These are phyloP conservation scores for Catharus bicknelli DNA, from an alignment of 2,113 vertebrate genomes.

Conservation along the genomic window DNA sequence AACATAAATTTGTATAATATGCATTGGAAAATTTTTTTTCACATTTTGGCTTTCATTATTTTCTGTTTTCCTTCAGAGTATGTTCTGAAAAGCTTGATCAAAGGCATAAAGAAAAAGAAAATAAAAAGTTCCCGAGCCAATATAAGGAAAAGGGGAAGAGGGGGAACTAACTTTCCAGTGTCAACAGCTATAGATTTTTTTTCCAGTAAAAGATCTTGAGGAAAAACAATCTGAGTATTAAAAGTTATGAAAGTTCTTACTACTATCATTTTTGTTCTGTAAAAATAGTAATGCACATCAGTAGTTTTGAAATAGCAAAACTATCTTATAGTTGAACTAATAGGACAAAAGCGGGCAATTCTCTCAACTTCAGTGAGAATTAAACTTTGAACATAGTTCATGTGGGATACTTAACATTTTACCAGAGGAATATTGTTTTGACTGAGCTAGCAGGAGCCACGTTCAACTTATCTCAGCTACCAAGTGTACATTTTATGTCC, in stretches of 20 bases:
- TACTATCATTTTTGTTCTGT: not conserved
- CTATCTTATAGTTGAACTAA: not conserved
- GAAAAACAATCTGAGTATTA: not conserved
- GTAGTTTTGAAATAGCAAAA: not conserved
- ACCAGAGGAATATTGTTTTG: not conserved
- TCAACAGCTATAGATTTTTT: not conserved
- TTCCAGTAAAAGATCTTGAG: not conserved
- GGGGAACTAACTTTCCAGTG: not conserved
- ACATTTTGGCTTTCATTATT: not conserved
- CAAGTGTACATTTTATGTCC: not conserved
- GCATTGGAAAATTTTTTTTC: not conserved
- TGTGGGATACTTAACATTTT: not conserved
- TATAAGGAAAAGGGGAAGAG: fast-evolving
- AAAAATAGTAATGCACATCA: not conserved
- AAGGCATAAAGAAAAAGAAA: not conserved
- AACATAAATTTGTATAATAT: not conserved
- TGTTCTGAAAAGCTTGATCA: not conserved
- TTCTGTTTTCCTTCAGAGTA: not conserved
- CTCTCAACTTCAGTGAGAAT: not conserved
- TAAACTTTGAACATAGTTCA: not conserved
- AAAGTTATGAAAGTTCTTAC: not conserved
- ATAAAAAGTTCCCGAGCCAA: not conserved
- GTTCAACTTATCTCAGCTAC: not conserved
- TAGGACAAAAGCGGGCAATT: not conserved
- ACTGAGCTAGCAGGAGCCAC: not conserved